Percentiles rank a stretch among this genome's conserved stretches.
phyloP scores from a whole-genome alignment of 1,140 invertebrate species.

The Ips typographus region DNA sequence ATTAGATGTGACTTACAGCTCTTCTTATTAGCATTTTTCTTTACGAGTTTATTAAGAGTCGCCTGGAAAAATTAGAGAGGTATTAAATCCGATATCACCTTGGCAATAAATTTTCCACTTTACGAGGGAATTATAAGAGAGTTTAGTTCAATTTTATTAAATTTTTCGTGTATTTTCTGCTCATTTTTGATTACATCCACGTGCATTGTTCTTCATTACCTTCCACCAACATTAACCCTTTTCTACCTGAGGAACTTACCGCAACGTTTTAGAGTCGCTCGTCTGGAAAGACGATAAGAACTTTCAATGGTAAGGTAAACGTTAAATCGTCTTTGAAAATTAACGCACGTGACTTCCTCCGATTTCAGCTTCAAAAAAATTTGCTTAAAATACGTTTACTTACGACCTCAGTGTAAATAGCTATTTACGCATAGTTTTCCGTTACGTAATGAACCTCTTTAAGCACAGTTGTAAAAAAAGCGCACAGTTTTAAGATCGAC shows the following conservation, averaged over 20 bases:
- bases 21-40: constrained; percentile 28
- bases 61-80: constrained; percentile 22
- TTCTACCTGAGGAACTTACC: constrained; percentile 40
- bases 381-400: not conserved
- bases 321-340: constrained; percentile 36
- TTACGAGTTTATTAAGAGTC: constrained; percentile 34
- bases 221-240: constrained; percentile 38
- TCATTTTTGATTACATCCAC: not conserved
- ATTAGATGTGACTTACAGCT: constrained; percentile 51
- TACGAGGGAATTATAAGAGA: too few relatives aligned
- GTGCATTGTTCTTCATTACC: constrained; percentile 35
- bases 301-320: constrained; percentile 37
- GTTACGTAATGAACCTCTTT: too few relatives aligned
- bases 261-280: constrained; percentile 32
- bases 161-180: not conserved
- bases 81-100: constrained; percentile 35
- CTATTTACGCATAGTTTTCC: too few relatives aligned
- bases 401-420: too few relatives aligned
- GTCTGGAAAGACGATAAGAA: constrained; percentile 41
- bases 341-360: constrained; percentile 17
- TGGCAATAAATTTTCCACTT: not conserved
- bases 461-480: too few relatives aligned
- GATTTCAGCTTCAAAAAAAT: not conserved
- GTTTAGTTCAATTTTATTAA: not conserved
- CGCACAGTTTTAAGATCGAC: too few relatives aligned